These are phyloP conservation scores for Macroglossus sobrinus DNA, from an alignment of 2,113 vertebrate species.

Conservation along the genomic window DNA sequence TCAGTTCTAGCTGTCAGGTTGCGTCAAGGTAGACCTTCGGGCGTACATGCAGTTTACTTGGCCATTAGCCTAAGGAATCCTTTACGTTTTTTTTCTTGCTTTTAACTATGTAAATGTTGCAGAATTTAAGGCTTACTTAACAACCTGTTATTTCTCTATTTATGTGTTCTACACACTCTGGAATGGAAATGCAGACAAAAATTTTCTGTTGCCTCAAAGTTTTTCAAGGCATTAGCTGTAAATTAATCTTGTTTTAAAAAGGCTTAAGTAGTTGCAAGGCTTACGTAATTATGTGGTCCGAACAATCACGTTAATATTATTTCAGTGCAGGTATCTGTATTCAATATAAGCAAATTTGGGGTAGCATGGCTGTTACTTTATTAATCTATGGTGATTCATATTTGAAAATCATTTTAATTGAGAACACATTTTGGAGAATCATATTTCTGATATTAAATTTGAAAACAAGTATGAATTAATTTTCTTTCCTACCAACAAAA, in stretches of 20 bases:
- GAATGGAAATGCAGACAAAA: background rate
- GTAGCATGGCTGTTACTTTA: constrained; percentile 43
- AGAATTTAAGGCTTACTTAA: background rate
- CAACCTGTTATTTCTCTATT: background rate
- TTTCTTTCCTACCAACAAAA: constrained; percentile 49
- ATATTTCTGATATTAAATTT: constrained; percentile 54
- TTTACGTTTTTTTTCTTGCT: background rate
- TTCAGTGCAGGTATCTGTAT: constrained; percentile 74
- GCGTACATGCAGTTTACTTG: background rate
- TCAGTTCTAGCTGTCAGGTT: constrained; percentile 44
- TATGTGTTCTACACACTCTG: background rate
- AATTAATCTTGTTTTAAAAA: constrained; percentile 45
- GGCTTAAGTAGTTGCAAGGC: background rate
- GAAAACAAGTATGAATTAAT: constrained; percentile 38
- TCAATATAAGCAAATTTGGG: constrained; percentile 67
- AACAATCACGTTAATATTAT: constrained; percentile 9
- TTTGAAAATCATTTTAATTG: constrained; percentile 50
- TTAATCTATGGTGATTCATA: constrained; percentile 49
- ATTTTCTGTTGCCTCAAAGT: constrained; percentile 55
- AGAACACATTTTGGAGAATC: background rate
- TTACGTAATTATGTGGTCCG: constrained; percentile 55
- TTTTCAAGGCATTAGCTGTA: constrained; percentile 38
- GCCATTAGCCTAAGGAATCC: background rate
- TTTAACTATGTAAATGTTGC: background rate
- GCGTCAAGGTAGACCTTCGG: constrained; percentile 47